Percentiles rank a stretch among this genome's conserved stretches.
phyloP scores from a whole-genome alignment of 2,113 vertebrate species.

The Eidolon helvum region DNA sequence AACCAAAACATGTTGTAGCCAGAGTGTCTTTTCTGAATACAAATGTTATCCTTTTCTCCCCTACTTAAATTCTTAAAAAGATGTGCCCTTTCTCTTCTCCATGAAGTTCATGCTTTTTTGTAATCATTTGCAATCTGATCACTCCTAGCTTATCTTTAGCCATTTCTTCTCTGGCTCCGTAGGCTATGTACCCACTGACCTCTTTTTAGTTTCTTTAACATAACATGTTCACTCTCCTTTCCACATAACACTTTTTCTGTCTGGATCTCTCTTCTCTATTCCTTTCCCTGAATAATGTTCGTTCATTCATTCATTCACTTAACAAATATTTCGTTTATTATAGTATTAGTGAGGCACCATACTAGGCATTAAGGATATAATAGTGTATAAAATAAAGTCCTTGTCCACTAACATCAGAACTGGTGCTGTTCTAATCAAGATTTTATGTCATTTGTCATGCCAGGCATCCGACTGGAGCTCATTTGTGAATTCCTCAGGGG shows the following conservation, averaged over 20 bases:
- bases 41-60: conserved; percentile 15
- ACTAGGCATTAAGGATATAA: background rate
- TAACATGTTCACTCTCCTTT: background rate
- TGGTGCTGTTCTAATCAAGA: background rate
- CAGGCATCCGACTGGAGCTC: background rate
- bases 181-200: background rate
- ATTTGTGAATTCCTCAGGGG: background rate
- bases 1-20: background rate
- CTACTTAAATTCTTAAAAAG: background rate
- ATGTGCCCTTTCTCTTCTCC: background rate
- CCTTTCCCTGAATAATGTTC: background rate
- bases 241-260: background rate
- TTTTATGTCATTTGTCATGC: background rate
- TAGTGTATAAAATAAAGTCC: background rate
- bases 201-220: background rate
- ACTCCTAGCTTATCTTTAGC: background rate
- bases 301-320: background rate
- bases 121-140: background rate
- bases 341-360: background rate
- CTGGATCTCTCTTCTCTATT: background rate
- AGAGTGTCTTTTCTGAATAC: background rate
- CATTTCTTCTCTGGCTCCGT: background rate
- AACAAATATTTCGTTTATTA: background rate
- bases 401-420: background rate
- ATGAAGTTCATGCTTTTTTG: background rate